A percentile compares a stretch with the other conserved stretches of the same genome.
These are phyloP conservation scores for Bombus turneri DNA, from an alignment of 1,140 invertebrate species.

Conservation along the genomic window DNA sequence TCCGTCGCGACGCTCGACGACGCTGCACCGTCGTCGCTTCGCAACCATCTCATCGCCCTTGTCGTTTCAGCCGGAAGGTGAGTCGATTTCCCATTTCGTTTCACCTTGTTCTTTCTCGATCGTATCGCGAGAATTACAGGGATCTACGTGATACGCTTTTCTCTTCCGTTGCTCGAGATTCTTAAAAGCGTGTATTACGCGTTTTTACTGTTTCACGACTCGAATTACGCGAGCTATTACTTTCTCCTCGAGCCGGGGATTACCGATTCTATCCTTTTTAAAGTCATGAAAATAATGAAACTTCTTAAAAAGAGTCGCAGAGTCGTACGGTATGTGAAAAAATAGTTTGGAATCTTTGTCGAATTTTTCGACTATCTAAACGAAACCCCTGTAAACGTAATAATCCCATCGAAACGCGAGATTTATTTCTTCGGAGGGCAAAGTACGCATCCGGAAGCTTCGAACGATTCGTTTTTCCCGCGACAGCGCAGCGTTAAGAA, in stretches of 20 bases:
- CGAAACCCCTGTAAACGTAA: neutral
- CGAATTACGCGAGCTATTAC: neutral
- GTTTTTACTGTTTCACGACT: too few species aligned
- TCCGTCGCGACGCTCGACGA: conserved; percentile 57
- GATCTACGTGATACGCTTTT: neutral
- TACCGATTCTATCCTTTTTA: neutral
- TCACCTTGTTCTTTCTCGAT: neutral
- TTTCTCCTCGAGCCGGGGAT: neutral
- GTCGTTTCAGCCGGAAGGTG: conserved; percentile 80
- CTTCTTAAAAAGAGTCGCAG: accelerated
- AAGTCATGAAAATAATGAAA: neutral
- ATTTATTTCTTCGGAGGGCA: neutral
- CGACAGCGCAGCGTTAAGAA: neutral
- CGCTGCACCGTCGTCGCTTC: conserved; percentile 46
- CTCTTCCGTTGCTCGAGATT: neutral
- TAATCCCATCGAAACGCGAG: neutral
- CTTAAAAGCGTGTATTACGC: too few species aligned
- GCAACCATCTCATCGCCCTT: conserved; percentile 76
- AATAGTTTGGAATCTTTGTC: neutral
- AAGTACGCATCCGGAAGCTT: too few species aligned
- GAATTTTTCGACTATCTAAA: neutral
- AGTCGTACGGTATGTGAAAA: neutral
- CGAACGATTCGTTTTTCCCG: neutral
- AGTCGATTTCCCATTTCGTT: conserved; percentile 57
- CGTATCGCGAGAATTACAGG: too few species aligned